phyloP scores from a whole-genome alignment of 2,888 invertebrate species.

The Endomychus coccineus region DNA sequence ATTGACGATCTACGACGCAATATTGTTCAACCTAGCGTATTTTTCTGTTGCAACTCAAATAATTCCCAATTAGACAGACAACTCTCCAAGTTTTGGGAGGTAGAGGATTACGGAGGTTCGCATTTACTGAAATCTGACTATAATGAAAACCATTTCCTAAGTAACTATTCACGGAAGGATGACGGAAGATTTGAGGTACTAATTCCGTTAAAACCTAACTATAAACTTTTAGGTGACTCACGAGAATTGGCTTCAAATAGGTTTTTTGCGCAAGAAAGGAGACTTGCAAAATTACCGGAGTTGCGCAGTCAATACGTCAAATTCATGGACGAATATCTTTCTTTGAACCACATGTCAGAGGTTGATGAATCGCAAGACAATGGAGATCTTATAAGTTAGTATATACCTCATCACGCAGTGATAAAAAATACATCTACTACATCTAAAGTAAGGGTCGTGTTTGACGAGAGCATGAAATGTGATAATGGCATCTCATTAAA shows the following conservation, averaged over 20 bases:
- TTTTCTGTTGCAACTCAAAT: background rate
- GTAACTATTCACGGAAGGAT: background rate
- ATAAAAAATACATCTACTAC: background rate
- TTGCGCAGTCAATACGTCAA: background rate
- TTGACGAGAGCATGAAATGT: slow-evolving; percentile 1
- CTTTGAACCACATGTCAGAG: background rate
- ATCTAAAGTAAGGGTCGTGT: background rate
- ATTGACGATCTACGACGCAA: background rate
- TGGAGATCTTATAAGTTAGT: background rate
- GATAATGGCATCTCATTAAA: background rate
- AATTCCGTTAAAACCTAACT: slow-evolving; percentile 1
- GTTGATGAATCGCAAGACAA: background rate
- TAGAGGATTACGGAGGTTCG: background rate
- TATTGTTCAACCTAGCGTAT: background rate
- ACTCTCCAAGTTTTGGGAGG: background rate
- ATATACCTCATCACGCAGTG: background rate
- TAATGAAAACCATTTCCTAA: slow-evolving; percentile 1
- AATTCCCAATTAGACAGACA: slow-evolving; percentile 2
- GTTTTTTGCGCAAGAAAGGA: background rate
- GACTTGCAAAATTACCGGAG: background rate
- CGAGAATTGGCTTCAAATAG: background rate
- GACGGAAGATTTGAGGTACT: background rate
- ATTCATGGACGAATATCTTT: slow-evolving; percentile 2
- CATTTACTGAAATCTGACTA: background rate
- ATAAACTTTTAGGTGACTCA: background rate